phyloP scores from a whole-genome alignment of 2,113 vertebrate genomes.

The Pica pica region DNA sequence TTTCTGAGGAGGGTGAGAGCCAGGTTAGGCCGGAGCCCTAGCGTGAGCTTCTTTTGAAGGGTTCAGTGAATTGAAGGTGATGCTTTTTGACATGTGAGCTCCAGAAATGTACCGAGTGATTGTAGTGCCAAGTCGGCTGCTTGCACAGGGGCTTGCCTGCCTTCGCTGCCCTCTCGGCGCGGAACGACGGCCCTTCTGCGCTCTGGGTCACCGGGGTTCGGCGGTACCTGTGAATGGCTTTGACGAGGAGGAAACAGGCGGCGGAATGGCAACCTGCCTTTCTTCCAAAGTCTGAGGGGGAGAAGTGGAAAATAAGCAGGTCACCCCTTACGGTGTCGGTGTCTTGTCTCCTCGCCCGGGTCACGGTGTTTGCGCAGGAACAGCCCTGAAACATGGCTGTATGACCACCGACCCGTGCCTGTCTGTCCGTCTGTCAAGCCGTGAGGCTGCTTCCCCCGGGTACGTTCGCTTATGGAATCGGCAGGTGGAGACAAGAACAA shows the following conservation, averaged over 20 bases:
- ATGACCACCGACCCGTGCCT: too few species aligned
- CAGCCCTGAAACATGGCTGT: neutral
- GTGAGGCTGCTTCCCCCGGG: neutral
- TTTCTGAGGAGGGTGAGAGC: slow-evolving; percentile 58
- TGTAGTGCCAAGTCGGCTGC: neutral
- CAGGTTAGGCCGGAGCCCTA: slow-evolving; percentile 52
- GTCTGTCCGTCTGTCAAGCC: neutral
- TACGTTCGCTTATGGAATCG: neutral
- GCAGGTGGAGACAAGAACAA: slow-evolving; percentile 42
- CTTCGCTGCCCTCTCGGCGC: neutral
- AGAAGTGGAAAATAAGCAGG: neutral
- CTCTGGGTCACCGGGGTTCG: fast-evolving
- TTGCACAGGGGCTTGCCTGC: neutral
- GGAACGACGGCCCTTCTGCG: neutral
- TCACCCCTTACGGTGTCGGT: neutral
- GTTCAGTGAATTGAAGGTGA: slow-evolving; percentile 37
- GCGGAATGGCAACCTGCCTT: neutral
- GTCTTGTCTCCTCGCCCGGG: neutral
- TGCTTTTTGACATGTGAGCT: slow-evolving; percentile 50
- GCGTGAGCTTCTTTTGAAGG: slow-evolving; percentile 37
- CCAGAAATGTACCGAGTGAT: neutral
- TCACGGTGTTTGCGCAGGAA: neutral
- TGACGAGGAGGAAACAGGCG: neutral
- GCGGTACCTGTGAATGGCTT: neutral
- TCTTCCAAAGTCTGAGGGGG: neutral